Evolutionary conservation across 2,113 vertebrate species (phyloP).

Genomic region (Aleadryas rufinucha): DNA sequence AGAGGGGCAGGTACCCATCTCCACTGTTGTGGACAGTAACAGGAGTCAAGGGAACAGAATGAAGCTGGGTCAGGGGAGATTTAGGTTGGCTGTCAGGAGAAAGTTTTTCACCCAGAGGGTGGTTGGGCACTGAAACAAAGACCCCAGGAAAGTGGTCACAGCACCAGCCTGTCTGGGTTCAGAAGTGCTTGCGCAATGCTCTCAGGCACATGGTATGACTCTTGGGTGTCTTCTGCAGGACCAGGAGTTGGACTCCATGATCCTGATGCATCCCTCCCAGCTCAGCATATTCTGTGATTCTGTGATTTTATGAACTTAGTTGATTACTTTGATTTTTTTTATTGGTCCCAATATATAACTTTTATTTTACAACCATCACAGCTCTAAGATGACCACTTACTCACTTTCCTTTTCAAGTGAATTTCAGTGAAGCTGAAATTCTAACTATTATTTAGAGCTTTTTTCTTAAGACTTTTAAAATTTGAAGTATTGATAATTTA

Average conservation of each 20-base stretch:
- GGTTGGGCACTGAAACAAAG: background rate
- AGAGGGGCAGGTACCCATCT: too few relatives aligned
- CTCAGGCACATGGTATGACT: background rate
- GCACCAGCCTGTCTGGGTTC: background rate
- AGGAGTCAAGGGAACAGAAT: background rate
- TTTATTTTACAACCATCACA: background rate
- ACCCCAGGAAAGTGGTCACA: background rate
- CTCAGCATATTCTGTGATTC: background rate
- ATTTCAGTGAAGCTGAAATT: background rate
- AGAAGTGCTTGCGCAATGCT: accelerated
- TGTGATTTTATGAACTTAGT: background rate
- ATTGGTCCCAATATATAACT: background rate
- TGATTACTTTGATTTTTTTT: background rate
- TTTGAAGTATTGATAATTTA: background rate
- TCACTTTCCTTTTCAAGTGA: background rate
- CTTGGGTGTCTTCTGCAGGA: background rate
- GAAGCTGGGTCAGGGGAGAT: background rate
- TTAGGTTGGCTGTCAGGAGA: background rate
- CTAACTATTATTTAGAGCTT: background rate
- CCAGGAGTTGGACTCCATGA: background rate
- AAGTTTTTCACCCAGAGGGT: background rate
- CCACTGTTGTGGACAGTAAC: background rate
- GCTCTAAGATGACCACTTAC: background rate
- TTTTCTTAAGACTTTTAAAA: background rate
- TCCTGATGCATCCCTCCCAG: background rate